Percentiles rank a stretch among this genome's conserved stretches.
Conservation (phyloP, 1,140 invertebrate species). For the Drosophila nasuta region DNA sequence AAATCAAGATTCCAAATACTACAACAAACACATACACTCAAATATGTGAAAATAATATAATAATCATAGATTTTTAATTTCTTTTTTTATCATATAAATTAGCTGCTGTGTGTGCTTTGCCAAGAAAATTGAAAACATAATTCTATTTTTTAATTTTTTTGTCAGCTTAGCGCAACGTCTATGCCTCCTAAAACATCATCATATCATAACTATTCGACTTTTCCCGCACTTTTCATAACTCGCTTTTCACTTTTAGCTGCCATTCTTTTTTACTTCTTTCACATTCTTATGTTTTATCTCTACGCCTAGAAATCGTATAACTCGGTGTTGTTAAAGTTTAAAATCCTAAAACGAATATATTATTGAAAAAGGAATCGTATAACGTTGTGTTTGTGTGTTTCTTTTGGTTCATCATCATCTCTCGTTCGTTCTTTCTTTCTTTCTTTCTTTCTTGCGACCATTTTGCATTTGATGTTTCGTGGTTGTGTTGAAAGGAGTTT, state of each 20-base stretch:
- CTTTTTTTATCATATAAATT: constrained; percentile 10
- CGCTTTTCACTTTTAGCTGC: constrained; percentile 23
- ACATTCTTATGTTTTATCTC: not conserved
- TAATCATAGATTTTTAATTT: constrained; percentile 3
- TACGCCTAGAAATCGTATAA: constrained; percentile 72
- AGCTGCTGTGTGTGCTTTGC: constrained; percentile 45
- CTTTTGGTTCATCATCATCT: constrained; percentile 28
- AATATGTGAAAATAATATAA: constrained; percentile 5
- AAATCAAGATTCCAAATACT: constrained; percentile 27
- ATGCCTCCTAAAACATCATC: constrained; percentile 15
- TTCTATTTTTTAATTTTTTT: not conserved
- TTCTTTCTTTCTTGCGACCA: constrained; percentile 24
- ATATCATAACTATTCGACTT: constrained; percentile 5
- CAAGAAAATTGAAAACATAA: constrained; percentile 63
- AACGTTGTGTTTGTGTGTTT: constrained; percentile 77
- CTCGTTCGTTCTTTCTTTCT: constrained; percentile 3
- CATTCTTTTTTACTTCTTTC: constrained; percentile 34
- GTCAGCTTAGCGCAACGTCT: constrained; percentile 53
- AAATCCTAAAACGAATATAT: constrained; percentile 55
- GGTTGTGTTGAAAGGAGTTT: constrained; percentile 70
- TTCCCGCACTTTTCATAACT: not conserved
- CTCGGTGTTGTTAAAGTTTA: constrained; percentile 49
- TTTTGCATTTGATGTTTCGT: constrained; percentile 48
- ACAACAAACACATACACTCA: constrained; percentile 13
- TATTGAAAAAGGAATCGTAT: constrained; percentile 76